These are phyloP conservation scores for Lycodopsis pacificus DNA, from an alignment of 2,797 vertebrate genomes.

Conservation along the genomic window DNA sequence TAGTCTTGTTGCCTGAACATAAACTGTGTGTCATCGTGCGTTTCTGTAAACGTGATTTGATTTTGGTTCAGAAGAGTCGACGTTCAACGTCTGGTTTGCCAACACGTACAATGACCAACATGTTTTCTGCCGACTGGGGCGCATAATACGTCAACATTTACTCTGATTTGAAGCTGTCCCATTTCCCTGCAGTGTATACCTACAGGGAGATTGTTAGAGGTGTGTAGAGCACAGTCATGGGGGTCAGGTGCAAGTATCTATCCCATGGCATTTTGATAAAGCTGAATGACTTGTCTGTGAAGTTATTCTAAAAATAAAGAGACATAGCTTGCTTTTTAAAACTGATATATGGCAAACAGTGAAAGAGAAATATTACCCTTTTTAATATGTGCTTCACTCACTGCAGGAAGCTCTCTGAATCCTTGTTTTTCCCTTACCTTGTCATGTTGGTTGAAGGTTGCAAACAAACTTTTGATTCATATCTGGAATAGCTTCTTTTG, in stretches of 20 bases:
- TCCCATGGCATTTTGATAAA: slow-evolving; percentile 24
- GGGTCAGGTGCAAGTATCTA: slow-evolving; percentile 38
- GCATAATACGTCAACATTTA: background rate
- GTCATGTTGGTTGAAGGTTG: slow-evolving; percentile 40
- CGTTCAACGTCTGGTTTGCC: background rate
- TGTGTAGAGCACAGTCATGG: slow-evolving; percentile 22
- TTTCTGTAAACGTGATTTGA: background rate
- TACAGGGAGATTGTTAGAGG: slow-evolving; percentile 30
- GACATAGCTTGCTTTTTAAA: slow-evolving; percentile 21
- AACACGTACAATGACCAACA: background rate
- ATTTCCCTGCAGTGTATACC: background rate
- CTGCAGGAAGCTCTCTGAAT: slow-evolving; percentile 25
- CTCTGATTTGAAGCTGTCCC: background rate
- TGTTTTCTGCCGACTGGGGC: background rate
- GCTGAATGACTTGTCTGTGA: slow-evolving; percentile 35
- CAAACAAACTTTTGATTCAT: slow-evolving; percentile 74
- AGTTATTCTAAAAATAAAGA: slow-evolving; percentile 26
- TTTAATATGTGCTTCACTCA: slow-evolving; percentile 29
- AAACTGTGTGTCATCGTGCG: no score
- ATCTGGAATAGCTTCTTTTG: slow-evolving; percentile 60
- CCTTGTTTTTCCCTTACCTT: slow-evolving; percentile 6
- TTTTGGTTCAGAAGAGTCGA: background rate
- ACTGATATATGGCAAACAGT: background rate
- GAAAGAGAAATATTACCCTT: slow-evolving; percentile 24
- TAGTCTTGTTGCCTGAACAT: no score